These are phyloP conservation scores for Chironomus tentans DNA, from an alignment of 2,888 invertebrate genomes.

Conservation along the genomic window DNA sequence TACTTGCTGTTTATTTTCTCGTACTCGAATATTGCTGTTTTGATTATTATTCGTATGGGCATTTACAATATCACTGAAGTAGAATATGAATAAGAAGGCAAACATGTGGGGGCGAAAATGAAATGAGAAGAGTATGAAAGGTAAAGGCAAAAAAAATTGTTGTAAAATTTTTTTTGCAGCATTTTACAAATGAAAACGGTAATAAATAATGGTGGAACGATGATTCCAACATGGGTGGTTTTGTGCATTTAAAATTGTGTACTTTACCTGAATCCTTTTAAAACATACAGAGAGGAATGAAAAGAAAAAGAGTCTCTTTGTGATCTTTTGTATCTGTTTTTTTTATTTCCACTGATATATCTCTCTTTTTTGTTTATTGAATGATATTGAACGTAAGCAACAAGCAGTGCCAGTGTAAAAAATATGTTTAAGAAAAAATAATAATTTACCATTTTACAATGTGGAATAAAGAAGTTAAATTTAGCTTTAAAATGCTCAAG, in stretches of 20 bases:
- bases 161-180: neutral
- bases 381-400: too few relatives aligned
- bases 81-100: neutral
- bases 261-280: neutral
- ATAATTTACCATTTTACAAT: too few relatives aligned
- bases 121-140: neutral
- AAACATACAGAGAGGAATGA: neutral
- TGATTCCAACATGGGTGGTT: slow-evolving; percentile 21
- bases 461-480: too few relatives aligned
- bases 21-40: neutral
- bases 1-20: too few relatives aligned
- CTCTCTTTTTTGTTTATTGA: neutral
- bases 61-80: neutral
- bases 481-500: too few relatives aligned
- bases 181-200: slow-evolving; percentile 9
- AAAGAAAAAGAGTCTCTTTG: neutral
- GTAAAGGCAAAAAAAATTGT: neutral
- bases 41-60: neutral
- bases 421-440: too few relatives aligned
- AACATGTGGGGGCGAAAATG: slow-evolving; percentile 8
- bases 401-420: too few relatives aligned
- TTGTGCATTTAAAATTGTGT: neutral
- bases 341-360: neutral
- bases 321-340: neutral
- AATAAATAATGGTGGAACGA: slow-evolving; percentile 11